Evolutionary conservation across 2,797 vertebrate genomes (phyloP).

Genomic region (Acomys russatus): DNA sequence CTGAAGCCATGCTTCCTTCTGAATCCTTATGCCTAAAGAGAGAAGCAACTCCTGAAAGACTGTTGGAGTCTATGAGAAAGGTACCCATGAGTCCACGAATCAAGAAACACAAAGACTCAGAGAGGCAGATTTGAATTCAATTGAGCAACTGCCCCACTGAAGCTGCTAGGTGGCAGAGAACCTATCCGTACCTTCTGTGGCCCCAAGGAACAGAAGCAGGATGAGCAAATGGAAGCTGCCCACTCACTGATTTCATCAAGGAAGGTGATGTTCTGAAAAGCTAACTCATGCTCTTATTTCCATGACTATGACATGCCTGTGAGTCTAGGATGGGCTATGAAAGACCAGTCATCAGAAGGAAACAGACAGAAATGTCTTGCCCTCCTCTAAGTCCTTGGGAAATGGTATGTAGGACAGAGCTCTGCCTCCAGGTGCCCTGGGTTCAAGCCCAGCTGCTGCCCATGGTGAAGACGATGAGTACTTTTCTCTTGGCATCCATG

Average conservation of each 20-base stretch:
- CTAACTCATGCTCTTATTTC: background rate
- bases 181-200: background rate
- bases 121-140: background rate
- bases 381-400: background rate
- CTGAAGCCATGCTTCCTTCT: background rate
- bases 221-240: background rate
- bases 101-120: background rate
- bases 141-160: background rate
- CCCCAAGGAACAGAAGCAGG: background rate
- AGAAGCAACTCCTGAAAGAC: slow-evolving; percentile 2
- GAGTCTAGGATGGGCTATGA: background rate
- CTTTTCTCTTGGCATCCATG: background rate
- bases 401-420: fast-evolving
- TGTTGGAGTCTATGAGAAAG: background rate
- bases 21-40: background rate
- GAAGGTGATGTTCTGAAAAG: background rate
- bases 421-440: background rate
- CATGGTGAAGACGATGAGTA: background rate
- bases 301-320: background rate
- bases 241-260: background rate
- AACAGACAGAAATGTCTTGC: background rate
- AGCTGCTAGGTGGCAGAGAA: background rate
- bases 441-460: background rate
- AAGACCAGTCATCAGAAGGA: background rate
- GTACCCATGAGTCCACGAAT: too few relatives aligned